Evolutionary conservation across 1,140 invertebrate genomes (phyloP), one percentile per base, ranked within the genome.

Genomic region (Trinorchestia longiramus): DNA sequence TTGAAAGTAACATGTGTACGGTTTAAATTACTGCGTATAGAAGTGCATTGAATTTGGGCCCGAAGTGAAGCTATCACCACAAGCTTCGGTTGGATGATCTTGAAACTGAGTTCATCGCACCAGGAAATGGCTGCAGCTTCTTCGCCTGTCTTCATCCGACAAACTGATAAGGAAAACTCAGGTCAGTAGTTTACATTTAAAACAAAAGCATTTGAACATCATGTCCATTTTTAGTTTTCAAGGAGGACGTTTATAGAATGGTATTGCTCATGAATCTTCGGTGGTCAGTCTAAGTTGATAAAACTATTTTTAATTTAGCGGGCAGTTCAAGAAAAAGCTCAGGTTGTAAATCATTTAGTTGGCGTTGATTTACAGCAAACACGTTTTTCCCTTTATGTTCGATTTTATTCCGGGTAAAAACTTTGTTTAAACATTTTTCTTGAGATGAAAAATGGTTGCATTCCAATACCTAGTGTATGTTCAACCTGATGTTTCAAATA

Each of bases 41-140:
- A 94, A 47, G 92, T 94, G 92, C 92, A 94, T 94, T 94, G 88
- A 90, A 42, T 90, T 47, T 45, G 43, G 44, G 17, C 11, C 92
- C 8, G 43, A 94, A 94, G 92, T 47, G 44, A 94, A 94, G 43
- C 19, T 40, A 45, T 40, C 43, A 94, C 43, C 4, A 94, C 36
- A 45, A 42, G 88, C 43, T n/a, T 94, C 44, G 92, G 43, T 94
- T 94, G 92, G 43, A 45, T 94, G 92, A 94, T 94, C 92, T 45
- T 94, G 41, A 94, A 42, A 40, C 41, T 44, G 92, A 94, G 36
- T 94, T 94, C 92, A 45, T n/a, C 92, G 44, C 0, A 94, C 92
- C 44, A 44, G 92, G 44, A 94, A 40, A 94, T 45, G 44, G 92
- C 92, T 94, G 43, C 43, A n/a, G 92, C 6, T 0, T 94, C 92